A percentile compares a stretch with the other conserved stretches of the same genome.
These are phyloP conservation scores for Dipodomys merriami DNA, from an alignment of 2,113 vertebrate species.

Conservation along the genomic window DNA sequence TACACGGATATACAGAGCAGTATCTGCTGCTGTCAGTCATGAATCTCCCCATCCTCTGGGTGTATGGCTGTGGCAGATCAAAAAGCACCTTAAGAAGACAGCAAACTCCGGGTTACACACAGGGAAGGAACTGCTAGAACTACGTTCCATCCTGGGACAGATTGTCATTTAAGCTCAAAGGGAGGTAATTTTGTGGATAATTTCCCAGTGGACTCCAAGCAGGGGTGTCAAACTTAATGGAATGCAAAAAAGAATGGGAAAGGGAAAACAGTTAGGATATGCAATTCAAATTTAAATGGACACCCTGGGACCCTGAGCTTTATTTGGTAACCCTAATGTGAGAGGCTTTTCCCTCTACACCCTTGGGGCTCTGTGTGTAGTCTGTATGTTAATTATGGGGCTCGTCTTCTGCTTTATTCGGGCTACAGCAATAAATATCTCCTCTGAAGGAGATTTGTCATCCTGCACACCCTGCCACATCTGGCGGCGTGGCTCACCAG, in stretches of 20 bases:
- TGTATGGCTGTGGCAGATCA: not conserved
- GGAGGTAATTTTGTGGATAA: not conserved
- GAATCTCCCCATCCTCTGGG: not conserved
- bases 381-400: not conserved
- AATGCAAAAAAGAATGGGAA: not conserved
- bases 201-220: not conserved
- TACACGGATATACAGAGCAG: not conserved
- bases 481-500: not conserved
- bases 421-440: not conserved
- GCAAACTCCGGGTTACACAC: not conserved
- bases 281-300: not conserved
- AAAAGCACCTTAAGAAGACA: not conserved
- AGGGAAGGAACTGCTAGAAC: not conserved
- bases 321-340: not conserved
- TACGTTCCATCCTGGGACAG: not conserved
- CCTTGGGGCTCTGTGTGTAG: not conserved
- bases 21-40: fast-evolving
- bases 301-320: not conserved
- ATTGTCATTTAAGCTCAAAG: no score
- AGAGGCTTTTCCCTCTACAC: not conserved
- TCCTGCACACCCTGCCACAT: no score
- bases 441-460: not conserved
- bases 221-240: not conserved
- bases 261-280: no score
- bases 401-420: not conserved